Evolutionary conservation across 30 jellyfish, hydroid and myxozoan species (phyloP).

Genomic region (Aurelia coerulea): DNA sequence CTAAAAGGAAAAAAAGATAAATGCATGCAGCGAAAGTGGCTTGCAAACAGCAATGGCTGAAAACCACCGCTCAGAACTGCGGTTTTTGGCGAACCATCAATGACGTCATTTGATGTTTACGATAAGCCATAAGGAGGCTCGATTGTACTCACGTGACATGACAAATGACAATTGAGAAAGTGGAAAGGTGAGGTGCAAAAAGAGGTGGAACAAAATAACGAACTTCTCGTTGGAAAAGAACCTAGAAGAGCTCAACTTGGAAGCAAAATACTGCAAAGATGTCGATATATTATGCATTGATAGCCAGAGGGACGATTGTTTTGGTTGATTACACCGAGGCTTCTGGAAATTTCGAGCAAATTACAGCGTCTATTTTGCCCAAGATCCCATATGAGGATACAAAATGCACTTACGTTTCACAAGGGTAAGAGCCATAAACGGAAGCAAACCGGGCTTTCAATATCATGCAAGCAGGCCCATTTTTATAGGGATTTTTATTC

Average conservation of each 20-base stretch:
- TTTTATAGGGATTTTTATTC: too few relatives aligned
- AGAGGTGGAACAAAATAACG: too few relatives aligned
- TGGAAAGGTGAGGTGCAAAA: too few relatives aligned
- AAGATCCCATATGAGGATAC: slow-evolving; percentile 62
- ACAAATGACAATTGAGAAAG: not conserved
- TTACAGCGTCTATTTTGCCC: slow-evolving; percentile 73
- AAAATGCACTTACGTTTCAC: slow-evolving; percentile 85
- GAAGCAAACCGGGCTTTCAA: too few relatives aligned
- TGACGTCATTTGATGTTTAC: not conserved
- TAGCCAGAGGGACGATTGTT: slow-evolving; percentile 80
- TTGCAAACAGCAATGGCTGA: too few relatives aligned
- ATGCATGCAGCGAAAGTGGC: too few relatives aligned
- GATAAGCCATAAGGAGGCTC: not conserved
- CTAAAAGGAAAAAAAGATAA: too few relatives aligned
- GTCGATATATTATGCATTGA: slow-evolving; percentile 87
- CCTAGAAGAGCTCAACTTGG: not conserved
- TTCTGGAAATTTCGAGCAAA: slow-evolving; percentile 87
- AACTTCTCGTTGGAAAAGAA: not conserved
- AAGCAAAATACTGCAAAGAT: slow-evolving; percentile 14
- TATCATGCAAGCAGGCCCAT: too few relatives aligned
- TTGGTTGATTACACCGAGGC: slow-evolving; percentile 86
- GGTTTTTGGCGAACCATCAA: too few relatives aligned
- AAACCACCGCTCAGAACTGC: too few relatives aligned
- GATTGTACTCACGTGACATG: not conserved
- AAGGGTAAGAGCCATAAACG: slow-evolving; percentile 59